Conservation (phyloP, 2,888 invertebrate genomes). For the Petrolisthes manimaculis region DNA sequence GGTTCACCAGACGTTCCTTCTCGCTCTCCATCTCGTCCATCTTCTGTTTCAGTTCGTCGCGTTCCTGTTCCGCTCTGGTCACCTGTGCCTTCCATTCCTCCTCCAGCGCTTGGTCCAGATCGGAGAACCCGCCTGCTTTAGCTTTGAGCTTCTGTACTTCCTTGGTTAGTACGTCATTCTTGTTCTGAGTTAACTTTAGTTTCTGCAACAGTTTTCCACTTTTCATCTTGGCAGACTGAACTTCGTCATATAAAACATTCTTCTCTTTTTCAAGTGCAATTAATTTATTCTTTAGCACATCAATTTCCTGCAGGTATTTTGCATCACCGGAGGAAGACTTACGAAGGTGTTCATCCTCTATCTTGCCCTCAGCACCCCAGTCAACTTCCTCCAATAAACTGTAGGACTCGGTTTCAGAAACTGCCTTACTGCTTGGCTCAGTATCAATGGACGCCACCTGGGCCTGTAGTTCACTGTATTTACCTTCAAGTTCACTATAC, state of each 20-base stretch:
- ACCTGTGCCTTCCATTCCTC: slow-evolving; percentile 78
- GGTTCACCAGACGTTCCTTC: slow-evolving; percentile 78
- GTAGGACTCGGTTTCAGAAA: slow-evolving; percentile 40
- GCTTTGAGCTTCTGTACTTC: slow-evolving; percentile 67
- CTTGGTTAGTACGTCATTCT: slow-evolving; percentile 69
- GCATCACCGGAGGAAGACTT: slow-evolving; percentile 54
- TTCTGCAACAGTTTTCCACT: slow-evolving; percentile 85
- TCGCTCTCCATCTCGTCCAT: slow-evolving; percentile 77
- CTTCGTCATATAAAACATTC: slow-evolving; percentile 74
- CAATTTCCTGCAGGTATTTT: slow-evolving; percentile 57
- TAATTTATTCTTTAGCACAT: slow-evolving; percentile 58
- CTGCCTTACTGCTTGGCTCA: slow-evolving; percentile 28
- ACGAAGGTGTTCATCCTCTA: slow-evolving; percentile 61
- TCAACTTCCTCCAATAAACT: slow-evolving; percentile 59
- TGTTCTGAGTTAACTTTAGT: slow-evolving; percentile 83
- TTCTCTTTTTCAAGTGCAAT: slow-evolving; percentile 64
- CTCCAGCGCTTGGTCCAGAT: slow-evolving; percentile 83
- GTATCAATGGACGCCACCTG: slow-evolving; percentile 43
- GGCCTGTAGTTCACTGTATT: slow-evolving; percentile 53
- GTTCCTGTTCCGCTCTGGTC: slow-evolving; percentile 71
- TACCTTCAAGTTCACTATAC: slow-evolving; percentile 49
- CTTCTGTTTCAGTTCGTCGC: slow-evolving; percentile 78
- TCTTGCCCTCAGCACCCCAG: slow-evolving; percentile 63
- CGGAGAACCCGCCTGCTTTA: slow-evolving; percentile 68
- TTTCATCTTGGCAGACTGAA: slow-evolving; percentile 78